These are phyloP conservation scores for Xestia sexstrigata DNA, from an alignment of 2,888 invertebrate species.

Conservation along the genomic window DNA sequence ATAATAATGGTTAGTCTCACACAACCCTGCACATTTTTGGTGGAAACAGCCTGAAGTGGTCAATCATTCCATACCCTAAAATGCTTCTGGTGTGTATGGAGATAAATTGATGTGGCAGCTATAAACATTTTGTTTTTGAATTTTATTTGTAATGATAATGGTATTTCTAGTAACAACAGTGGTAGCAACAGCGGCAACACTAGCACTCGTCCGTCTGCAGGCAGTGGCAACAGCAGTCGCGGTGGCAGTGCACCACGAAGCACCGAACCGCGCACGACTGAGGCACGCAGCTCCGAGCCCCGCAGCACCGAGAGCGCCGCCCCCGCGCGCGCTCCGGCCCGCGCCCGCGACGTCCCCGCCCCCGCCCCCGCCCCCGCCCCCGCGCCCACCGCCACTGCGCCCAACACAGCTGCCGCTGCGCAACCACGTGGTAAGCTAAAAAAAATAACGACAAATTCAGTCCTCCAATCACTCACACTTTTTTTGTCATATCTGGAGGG, in stretches of 20 bases:
- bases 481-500: too few species aligned
- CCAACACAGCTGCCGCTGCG: constrained; percentile 72
- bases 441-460: neutral
- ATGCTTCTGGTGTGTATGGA: neutral
- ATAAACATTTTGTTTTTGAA: neutral
- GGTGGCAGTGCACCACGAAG: constrained; percentile 84
- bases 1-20: neutral
- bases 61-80: neutral
- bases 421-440: constrained; percentile 55
- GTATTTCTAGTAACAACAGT: constrained; percentile 76
- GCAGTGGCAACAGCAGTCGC: constrained; percentile 86
- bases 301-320: constrained; percentile 65
- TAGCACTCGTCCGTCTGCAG: constrained; percentile 78
- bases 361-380: constrained; percentile 34
- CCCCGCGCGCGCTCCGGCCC: constrained; percentile 66
- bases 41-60: neutral
- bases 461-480: too few species aligned
- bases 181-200: constrained; percentile 77
- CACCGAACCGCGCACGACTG: constrained; percentile 65
- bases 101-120: neutral
- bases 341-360: constrained; percentile 62
- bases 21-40: neutral
- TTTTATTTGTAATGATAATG: neutral
- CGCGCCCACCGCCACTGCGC: constrained; percentile 67
- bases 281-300: constrained; percentile 76